phyloP scores from a whole-genome alignment of 2,797 vertebrate genomes.

The Myotis findleyi region DNA sequence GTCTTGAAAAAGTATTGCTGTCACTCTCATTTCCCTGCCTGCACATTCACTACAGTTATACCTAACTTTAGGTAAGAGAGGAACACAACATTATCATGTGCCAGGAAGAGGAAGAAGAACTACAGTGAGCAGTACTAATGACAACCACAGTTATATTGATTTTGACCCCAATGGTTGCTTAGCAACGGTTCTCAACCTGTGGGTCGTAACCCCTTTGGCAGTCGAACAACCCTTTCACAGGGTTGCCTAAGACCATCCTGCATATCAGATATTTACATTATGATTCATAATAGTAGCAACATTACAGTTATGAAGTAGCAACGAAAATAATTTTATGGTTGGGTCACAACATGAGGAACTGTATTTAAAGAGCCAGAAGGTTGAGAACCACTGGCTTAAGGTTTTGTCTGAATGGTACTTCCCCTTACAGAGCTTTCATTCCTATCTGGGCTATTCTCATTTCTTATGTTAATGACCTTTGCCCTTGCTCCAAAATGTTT shows the following conservation, averaged over 20 bases:
- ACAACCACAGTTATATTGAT: not conserved
- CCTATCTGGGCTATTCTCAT: not conserved
- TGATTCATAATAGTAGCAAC: too few species aligned
- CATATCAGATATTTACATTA: too few species aligned
- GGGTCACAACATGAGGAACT: too few species aligned
- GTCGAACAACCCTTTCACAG: too few species aligned
- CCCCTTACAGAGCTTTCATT: not conserved
- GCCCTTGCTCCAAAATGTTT: not conserved
- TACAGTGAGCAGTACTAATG: not conserved
- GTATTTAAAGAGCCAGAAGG: too few species aligned
- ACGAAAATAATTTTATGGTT: too few species aligned
- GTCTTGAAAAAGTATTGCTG: not conserved
- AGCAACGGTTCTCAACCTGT: too few species aligned
- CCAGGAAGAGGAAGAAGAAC: not conserved
- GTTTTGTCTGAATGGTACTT: not conserved
- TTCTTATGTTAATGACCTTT: not conserved
- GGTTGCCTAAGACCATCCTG: too few species aligned
- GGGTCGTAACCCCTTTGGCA: too few species aligned
- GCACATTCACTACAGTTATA: not conserved
- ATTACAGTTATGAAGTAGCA: too few species aligned
- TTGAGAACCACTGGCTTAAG: too few species aligned
- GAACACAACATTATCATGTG: fast-evolving
- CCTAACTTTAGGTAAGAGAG: not conserved
- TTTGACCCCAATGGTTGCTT: not conserved
- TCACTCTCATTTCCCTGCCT: not conserved